Conservation (phyloP, 2,113 vertebrate species). For the Callipepla squamata region DNA sequence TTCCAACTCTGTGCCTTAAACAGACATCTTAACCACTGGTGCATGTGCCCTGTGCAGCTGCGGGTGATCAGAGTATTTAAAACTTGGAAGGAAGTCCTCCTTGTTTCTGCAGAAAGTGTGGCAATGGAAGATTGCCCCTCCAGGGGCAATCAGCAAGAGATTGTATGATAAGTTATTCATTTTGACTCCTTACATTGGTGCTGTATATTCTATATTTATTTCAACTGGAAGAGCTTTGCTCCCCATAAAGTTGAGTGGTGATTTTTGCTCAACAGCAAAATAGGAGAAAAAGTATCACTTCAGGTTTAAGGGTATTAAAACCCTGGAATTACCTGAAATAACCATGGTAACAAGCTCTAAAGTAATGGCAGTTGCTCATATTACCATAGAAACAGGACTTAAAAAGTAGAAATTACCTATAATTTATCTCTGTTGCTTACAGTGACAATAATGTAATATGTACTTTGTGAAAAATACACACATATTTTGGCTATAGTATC, state of each 20-base stretch:
- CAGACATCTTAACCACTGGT: no score
- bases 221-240: neutral
- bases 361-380: constrained; percentile 64
- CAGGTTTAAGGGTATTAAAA: constrained; percentile 65
- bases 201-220: neutral
- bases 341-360: constrained; percentile 72
- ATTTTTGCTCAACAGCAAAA: constrained; percentile 34
- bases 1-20: neutral
- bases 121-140: rapidly evolving
- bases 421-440: constrained; percentile 67
- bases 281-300: constrained; percentile 43
- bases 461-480: constrained; percentile 47
- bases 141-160: neutral
- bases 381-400: constrained; percentile 72
- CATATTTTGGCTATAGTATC: constrained; percentile 34
- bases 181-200: neutral
- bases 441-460: constrained; percentile 22
- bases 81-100: neutral
- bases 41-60: neutral
- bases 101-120: neutral
- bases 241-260: constrained; percentile 11
- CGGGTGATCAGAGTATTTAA: neutral
- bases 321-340: constrained; percentile 71
- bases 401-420: constrained; percentile 64
- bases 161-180: neutral